A percentile compares a stretch with the other conserved stretches of the same genome.
Conservation (phyloP, 1,140 invertebrate species). For the Charaxes varanes region DNA sequence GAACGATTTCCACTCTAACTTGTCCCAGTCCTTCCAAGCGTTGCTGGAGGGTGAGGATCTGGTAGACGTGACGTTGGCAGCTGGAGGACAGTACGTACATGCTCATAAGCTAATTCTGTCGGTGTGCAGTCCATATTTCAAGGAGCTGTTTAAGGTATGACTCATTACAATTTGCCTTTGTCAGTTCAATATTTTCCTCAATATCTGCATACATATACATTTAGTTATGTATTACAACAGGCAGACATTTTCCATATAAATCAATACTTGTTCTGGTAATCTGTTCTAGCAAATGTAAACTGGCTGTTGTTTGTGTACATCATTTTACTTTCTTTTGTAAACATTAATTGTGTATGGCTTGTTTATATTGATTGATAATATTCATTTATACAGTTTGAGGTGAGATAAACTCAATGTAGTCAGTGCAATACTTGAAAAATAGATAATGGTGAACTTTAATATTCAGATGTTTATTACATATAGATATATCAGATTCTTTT, state of each 20-base stretch:
- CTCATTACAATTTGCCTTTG: slow-evolving; percentile 37
- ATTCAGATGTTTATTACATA: too few relatives aligned
- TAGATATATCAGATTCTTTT: too few relatives aligned
- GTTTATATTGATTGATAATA: slow-evolving; percentile 6
- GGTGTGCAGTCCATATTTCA: slow-evolving; percentile 83
- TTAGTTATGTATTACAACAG: slow-evolving; percentile 16
- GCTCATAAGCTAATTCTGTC: slow-evolving; percentile 84
- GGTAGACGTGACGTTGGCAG: slow-evolving; percentile 84
- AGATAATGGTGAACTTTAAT: too few relatives aligned
- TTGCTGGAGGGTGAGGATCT: slow-evolving; percentile 80
- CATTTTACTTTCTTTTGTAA: slow-evolving; percentile 14
- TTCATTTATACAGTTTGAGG: not conserved
- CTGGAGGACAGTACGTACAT: slow-evolving; percentile 79
- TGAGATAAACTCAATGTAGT: too few relatives aligned
- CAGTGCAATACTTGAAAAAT: too few relatives aligned
- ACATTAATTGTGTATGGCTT: slow-evolving; percentile 8
- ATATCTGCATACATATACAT: slow-evolving; percentile 21
- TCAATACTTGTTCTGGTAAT: slow-evolving; percentile 18
- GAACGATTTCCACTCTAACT: slow-evolving; percentile 89
- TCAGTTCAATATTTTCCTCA: slow-evolving; percentile 30
- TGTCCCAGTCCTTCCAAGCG: slow-evolving; percentile 80
- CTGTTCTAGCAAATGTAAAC: slow-evolving; percentile 6
- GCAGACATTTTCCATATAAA: slow-evolving; percentile 24
- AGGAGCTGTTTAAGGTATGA: slow-evolving; percentile 82
- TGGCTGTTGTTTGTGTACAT: slow-evolving; percentile 6